These are phyloP conservation scores for Excalfactoria chinensis DNA, from an alignment of 2,113 vertebrate genomes.

Conservation along the genomic window DNA sequence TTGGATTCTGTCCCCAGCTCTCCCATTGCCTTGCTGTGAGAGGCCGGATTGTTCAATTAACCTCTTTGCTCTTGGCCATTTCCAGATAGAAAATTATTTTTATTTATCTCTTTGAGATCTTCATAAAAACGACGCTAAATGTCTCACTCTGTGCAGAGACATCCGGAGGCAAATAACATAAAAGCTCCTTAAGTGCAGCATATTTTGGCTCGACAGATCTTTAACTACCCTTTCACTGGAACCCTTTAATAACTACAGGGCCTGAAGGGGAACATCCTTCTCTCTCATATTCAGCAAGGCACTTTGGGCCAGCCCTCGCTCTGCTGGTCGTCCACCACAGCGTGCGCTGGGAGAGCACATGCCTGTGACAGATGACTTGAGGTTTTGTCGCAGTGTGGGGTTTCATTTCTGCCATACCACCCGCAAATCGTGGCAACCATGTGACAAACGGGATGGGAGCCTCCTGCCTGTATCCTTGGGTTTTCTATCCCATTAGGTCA, in stretches of 20 bases:
- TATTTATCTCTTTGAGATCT: slow-evolving; percentile 18
- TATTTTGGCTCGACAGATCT: neutral
- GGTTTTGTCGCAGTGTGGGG: neutral
- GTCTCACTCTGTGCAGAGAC: neutral
- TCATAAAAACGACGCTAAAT: neutral
- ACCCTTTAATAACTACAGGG: neutral
- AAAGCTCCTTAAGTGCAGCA: neutral
- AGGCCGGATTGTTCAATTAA: neutral
- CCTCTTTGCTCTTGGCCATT: neutral
- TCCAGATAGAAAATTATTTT: neutral
- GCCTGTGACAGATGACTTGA: neutral
- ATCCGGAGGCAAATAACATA: neutral
- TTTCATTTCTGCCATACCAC: neutral
- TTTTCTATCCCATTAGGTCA: neutral
- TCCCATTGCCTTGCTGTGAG: neutral
- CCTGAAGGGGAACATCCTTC: neutral
- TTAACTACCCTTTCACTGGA: neutral
- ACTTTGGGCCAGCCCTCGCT: neutral
- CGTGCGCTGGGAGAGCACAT: neutral
- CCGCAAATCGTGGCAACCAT: neutral
- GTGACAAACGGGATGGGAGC: neutral
- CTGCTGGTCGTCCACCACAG: neutral
- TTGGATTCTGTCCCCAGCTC: neutral
- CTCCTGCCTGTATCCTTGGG: neutral
- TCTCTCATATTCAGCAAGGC: neutral